Evolutionary conservation across 2,888 invertebrate species (phyloP).

Genomic region (Nesidiocoris tenuis): DNA sequence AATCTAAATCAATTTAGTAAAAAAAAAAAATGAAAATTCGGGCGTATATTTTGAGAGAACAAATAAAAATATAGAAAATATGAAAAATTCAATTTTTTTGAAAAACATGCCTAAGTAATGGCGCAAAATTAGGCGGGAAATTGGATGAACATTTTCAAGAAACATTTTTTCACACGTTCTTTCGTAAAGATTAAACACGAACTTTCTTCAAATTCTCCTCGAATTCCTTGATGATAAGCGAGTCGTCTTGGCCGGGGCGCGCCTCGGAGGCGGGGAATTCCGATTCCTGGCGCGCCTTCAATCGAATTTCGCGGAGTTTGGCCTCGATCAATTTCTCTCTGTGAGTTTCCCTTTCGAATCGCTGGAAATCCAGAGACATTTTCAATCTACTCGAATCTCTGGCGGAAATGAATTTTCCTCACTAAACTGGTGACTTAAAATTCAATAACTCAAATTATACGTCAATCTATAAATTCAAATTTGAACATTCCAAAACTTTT

Average conservation of each 20-base stretch:
- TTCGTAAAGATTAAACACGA: too few species aligned
- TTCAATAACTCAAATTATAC: too few species aligned
- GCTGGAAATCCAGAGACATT: too few species aligned
- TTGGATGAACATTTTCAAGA: not conserved
- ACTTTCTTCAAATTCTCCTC: not conserved
- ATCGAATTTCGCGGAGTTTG: constrained; percentile 45
- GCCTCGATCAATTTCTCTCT: constrained; percentile 47
- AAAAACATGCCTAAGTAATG: not conserved
- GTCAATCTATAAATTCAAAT: too few species aligned
- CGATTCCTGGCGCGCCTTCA: constrained; percentile 37
- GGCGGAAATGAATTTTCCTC: too few species aligned
- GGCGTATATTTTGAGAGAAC: too few species aligned
- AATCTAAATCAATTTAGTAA: too few species aligned
- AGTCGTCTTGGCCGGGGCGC: not conserved
- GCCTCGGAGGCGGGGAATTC: constrained; percentile 1
- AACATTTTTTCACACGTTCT: too few species aligned
- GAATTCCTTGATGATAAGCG: constrained; percentile 9
- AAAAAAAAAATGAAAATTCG: too few species aligned
- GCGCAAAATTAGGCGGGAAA: not conserved
- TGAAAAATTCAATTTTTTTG: not conserved
- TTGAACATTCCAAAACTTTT: too few species aligned
- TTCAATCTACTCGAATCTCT: too few species aligned
- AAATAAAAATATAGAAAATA: not conserved
- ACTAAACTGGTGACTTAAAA: too few species aligned
- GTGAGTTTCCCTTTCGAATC: constrained; percentile 46